Evolutionary conservation across 2,797 vertebrate species (phyloP).

Genomic region (Liparis tanakae): DNA sequence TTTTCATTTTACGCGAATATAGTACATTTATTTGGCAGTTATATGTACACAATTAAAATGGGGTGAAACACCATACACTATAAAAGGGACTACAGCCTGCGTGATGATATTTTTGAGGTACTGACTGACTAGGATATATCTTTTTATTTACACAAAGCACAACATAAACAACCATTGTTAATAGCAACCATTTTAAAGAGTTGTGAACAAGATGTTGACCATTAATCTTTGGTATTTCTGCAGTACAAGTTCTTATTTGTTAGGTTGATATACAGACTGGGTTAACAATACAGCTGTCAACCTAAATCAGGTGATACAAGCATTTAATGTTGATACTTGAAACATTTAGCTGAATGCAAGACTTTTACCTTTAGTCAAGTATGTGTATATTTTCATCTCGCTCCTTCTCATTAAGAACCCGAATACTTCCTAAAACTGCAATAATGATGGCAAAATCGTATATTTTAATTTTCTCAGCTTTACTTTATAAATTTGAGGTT

Average conservation of each 20-base stretch:
- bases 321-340: background rate
- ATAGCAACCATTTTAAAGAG: background rate
- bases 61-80: background rate
- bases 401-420: background rate
- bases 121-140: background rate
- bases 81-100: background rate
- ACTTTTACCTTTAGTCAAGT: background rate
- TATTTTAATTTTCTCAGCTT: constrained; percentile 32
- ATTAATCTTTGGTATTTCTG: background rate
- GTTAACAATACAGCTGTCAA: background rate
- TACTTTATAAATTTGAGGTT: constrained; percentile 59
- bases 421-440: background rate
- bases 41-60: background rate
- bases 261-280: background rate
- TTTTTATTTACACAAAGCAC: background rate
- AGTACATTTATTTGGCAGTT: background rate
- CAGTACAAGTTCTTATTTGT: background rate
- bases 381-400: background rate
- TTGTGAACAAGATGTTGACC: background rate
- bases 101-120: background rate
- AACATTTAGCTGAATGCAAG: background rate
- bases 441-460: constrained; percentile 5
- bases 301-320: too few species aligned
- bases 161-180: background rate
- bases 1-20: background rate